phyloP scores from a whole-genome alignment of 53 echinoderm and acorn worm species.

The Paracentrotus lividus region DNA sequence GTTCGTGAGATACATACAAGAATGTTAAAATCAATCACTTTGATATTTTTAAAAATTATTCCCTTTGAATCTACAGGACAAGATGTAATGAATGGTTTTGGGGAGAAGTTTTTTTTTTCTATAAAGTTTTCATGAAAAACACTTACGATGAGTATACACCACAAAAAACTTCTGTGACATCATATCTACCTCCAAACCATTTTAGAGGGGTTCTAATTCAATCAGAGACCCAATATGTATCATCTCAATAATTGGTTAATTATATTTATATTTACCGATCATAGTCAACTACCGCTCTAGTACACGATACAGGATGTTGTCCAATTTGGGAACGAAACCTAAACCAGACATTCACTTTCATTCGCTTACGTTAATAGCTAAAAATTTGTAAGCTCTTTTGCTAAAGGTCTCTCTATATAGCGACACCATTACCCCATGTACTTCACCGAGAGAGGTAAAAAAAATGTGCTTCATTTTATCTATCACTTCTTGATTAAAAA shows the following conservation, averaged over 20 bases:
- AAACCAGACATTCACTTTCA: not conserved
- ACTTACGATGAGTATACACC: too few species aligned
- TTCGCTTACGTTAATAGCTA: not conserved
- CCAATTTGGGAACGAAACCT: slow-evolving; percentile 23
- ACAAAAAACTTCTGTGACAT: too few species aligned
- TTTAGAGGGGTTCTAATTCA: too few species aligned
- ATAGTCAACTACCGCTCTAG: not conserved
- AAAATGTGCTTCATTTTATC: not conserved
- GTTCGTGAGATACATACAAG: too few species aligned
- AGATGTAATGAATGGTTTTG: too few species aligned
- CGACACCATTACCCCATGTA: not conserved
- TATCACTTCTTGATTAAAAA: not conserved
- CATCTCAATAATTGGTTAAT: slow-evolving; percentile 44
- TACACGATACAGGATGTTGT: slow-evolving; percentile 57
- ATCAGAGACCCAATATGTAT: not conserved
- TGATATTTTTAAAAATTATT: too few species aligned
- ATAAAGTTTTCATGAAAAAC: too few species aligned
- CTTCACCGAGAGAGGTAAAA: not conserved
- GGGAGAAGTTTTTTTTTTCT: too few species aligned
- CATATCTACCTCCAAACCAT: too few species aligned
- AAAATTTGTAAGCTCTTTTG: not conserved
- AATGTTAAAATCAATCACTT: too few species aligned
- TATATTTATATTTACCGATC: not conserved
- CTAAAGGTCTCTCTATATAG: not conserved
- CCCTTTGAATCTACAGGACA: too few species aligned